Percentiles rank a stretch among this genome's conserved stretches.
Conservation (phyloP, 1,140 invertebrate genomes). For the Neodiprion pinetum region DNA sequence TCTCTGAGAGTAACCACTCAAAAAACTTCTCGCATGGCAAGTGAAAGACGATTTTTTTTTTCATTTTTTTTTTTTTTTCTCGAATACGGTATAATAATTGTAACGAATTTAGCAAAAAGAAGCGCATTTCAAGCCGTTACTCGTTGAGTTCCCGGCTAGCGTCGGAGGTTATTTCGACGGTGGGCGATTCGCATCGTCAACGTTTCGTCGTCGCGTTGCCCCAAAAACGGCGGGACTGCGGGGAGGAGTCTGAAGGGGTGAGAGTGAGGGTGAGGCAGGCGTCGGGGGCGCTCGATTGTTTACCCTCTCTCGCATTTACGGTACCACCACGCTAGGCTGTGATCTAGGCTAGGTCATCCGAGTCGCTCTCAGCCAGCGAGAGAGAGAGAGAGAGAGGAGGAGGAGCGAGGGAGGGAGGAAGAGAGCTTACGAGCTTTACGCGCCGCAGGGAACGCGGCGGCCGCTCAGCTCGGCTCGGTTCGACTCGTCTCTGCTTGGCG, state of each 20-base stretch:
- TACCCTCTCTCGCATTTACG: not conserved
- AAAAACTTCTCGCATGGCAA: too few relatives aligned
- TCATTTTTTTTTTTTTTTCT: too few relatives aligned
- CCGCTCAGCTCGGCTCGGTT: not conserved
- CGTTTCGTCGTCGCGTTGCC: not conserved
- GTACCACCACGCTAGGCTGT: not conserved
- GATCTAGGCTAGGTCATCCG: conserved; percentile 2
- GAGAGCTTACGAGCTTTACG: conserved; percentile 1
- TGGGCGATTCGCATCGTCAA: not conserved
- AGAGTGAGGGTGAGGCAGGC: not conserved
- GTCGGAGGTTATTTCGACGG: not conserved
- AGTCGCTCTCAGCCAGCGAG: not conserved
- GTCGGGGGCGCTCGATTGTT: not conserved
- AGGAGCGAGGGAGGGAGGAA: too few relatives aligned
- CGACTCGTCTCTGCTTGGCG: not conserved
- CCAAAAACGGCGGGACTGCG: too few relatives aligned
- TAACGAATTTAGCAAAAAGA: too few relatives aligned
- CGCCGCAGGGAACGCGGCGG: not conserved
- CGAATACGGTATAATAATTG: too few relatives aligned
- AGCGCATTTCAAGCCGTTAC: too few relatives aligned
- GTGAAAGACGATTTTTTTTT: too few relatives aligned
- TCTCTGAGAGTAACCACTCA: too few relatives aligned
- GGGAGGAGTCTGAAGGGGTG: too few relatives aligned
- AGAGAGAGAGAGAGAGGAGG: too few relatives aligned
- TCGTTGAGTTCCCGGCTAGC: too few relatives aligned